phyloP scores from a whole-genome alignment of 2,113 vertebrate genomes.

The Fukomys damarensis region DNA sequence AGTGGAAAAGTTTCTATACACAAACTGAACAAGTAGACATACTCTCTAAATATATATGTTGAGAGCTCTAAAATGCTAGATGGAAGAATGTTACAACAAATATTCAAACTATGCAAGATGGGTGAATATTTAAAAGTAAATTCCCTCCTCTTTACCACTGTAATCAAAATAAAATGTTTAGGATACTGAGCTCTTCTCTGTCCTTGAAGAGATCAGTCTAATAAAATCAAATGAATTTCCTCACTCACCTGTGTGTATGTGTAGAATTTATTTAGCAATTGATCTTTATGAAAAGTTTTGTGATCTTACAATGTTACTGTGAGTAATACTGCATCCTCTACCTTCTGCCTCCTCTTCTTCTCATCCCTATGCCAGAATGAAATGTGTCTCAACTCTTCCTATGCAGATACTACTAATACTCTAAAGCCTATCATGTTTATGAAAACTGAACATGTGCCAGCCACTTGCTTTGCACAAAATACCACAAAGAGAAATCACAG shows the following conservation, averaged over 20 bases:
- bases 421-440: background rate
- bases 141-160: background rate
- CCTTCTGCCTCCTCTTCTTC: background rate
- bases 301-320: background rate
- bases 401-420: background rate
- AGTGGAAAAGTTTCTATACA: conserved; percentile 67
- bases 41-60: conserved; percentile 68
- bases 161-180: conserved; percentile 41
- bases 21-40: conserved; percentile 51
- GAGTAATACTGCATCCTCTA: background rate
- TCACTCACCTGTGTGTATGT: background rate
- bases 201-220: background rate
- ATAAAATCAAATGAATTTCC: background rate
- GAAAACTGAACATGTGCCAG: background rate
- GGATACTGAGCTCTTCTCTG: background rate
- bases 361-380: background rate
- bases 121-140: conserved; percentile 28
- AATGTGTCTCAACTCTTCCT: background rate
- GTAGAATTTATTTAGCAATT: background rate
- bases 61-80: conserved; percentile 42
- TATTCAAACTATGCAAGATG: background rate
- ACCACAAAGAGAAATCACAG: background rate
- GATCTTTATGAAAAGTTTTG: background rate
- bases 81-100: conserved; percentile 47
- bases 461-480: background rate